Evolutionary conservation across 2,888 invertebrate species (phyloP).

Genomic region (Lampropteryx suffumata): DNA sequence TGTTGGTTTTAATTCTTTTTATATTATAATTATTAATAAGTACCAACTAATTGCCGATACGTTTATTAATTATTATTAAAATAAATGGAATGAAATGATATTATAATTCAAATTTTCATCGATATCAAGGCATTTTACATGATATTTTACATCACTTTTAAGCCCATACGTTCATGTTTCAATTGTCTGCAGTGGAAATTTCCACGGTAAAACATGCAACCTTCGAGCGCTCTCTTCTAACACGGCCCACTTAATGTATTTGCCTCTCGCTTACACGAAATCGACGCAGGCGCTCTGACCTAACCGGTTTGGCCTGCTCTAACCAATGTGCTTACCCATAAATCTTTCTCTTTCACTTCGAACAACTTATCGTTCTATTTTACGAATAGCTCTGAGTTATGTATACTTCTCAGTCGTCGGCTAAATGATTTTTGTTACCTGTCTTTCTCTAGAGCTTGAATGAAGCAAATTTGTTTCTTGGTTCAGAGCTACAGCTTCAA

Average conservation of each 20-base stretch:
- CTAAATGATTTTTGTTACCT: conserved; percentile 80
- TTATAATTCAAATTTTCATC: too few relatives aligned
- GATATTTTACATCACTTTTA: conserved; percentile 47
- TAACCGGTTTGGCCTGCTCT: conserved; percentile 62
- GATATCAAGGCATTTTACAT: conserved; percentile 38
- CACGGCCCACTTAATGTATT: conserved; percentile 47
- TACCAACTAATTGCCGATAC: too few relatives aligned
- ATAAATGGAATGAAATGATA: too few relatives aligned
- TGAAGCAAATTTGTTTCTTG: conserved; percentile 76
- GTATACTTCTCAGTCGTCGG: conserved; percentile 82
- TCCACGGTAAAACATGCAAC: conserved; percentile 80
- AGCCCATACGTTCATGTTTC: conserved; percentile 73
- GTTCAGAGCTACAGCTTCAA: conserved; percentile 81
- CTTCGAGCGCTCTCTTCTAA: conserved; percentile 60
- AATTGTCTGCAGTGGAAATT: conserved; percentile 82
- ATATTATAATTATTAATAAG: too few relatives aligned
- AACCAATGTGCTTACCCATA: conserved; percentile 47
- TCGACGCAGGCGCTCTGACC: conserved; percentile 79
- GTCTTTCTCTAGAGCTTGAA: conserved; percentile 82
- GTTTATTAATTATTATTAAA: too few relatives aligned
- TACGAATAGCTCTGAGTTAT: conserved; percentile 81
- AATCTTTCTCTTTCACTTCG: conserved; percentile 60
- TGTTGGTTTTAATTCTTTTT: too few relatives aligned
- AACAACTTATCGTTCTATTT: conserved; percentile 76
- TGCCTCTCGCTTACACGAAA: conserved; percentile 59